phyloP scores from a whole-genome alignment of 2,888 invertebrate genomes.

The Apamea crenata region DNA sequence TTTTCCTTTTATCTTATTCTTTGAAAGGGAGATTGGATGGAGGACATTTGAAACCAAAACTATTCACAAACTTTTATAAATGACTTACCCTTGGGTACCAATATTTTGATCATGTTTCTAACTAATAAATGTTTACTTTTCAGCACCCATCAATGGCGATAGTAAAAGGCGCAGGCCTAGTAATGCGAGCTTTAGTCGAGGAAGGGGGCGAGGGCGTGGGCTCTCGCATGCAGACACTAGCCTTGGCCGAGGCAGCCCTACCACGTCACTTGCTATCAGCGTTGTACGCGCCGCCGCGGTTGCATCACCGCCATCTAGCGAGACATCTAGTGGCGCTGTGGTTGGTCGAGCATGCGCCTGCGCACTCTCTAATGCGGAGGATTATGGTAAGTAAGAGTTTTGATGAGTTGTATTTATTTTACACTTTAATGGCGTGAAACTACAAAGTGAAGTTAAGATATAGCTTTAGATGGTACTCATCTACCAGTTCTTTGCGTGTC shows the following conservation, averaged over 20 bases:
- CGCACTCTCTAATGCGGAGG: slow-evolving; percentile 95
- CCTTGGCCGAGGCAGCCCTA: slow-evolving; percentile 98
- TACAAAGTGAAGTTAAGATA: neutral
- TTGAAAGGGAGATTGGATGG: neutral
- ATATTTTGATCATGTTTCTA: neutral
- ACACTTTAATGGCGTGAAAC: neutral
- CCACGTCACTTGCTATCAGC: slow-evolving; percentile 97
- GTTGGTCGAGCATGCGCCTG: slow-evolving; percentile 98
- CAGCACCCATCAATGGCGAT: slow-evolving; percentile 99
- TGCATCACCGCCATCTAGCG: slow-evolving; percentile 97
- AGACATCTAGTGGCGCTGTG: slow-evolving; percentile 97
- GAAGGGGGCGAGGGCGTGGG: slow-evolving; percentile 98
- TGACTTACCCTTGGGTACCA: neutral
- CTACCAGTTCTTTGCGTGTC: neutral
- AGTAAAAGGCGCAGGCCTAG: slow-evolving; percentile 99
- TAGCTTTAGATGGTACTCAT: neutral
- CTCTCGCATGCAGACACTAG: slow-evolving; percentile 98
- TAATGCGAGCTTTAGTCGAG: slow-evolving; percentile 99
- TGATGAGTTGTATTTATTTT: neutral
- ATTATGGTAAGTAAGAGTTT: slow-evolving; percentile 92
- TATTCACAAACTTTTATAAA: neutral
- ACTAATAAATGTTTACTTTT: neutral
- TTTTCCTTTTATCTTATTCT: neutral
- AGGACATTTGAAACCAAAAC: neutral
- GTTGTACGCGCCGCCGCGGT: slow-evolving; percentile 95